Base-by-base conservation (phyloP, 1,140 invertebrate genomes). In the Anastrepha ludens region DNA sequence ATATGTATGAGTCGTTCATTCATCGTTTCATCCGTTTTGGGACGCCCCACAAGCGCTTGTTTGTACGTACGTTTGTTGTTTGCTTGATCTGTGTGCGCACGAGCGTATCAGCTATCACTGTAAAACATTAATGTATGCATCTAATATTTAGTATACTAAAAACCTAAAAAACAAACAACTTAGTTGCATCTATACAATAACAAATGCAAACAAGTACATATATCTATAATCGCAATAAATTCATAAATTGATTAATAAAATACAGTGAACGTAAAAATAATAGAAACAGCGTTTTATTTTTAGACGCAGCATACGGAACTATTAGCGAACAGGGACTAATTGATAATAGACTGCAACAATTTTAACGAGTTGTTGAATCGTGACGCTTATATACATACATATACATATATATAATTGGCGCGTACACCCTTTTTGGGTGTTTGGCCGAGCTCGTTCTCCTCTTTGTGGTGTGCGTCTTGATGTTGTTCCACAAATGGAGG, bases 191-290 rank as follows among this genome's bases (percentile, higher is more conserved):
- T 55, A 81, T 81, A 81, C 74, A 47, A 64, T 60, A 88, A 47
- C 78, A 3, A 86, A 86, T 81, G 86, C 29, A 62, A 62, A 86
- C 85, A 62, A 59, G 17, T 78, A 87, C 50, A 78, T 81, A 81
- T 81, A 81, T 81, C 74, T 81, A 81, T 81, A 70, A 88, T 65
- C 74, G 62, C 64, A 86, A 86, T 85, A 86, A 87, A 85, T 81
- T 81, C 74, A 81, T 81, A 81, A 81, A 81, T 81, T 81, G 74
- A 81, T 81, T 81, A 81, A 81, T 81, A 81, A 81, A 81, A 81
- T 81, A 81, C 74, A 81, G 47, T 81, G 55, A n/a, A 81, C 55
- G 74, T 81, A 81, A 81, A 81, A 81, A 81, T 55, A 81, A 17
- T 55, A 8, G 1, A n/a, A 74, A n/a, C 47, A 41, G 41, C 44